Conservation (phyloP, 2,113 vertebrate species). For the Callorhinus ursinus region DNA sequence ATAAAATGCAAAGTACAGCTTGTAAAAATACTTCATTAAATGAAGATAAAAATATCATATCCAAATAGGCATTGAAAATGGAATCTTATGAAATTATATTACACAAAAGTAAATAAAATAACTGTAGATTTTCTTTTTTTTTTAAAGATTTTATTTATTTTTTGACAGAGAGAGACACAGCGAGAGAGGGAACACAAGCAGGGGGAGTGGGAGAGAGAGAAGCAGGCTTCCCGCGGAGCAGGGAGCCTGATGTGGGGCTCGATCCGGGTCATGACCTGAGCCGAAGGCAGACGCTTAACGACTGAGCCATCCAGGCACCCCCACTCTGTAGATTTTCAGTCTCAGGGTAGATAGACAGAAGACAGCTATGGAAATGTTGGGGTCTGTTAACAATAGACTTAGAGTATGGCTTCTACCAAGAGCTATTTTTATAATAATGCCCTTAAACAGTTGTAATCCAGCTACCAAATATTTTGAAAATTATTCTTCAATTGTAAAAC, state of each 20-base stretch:
- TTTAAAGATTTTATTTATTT: no score
- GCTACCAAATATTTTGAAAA: neutral
- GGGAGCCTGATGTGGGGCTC: no score
- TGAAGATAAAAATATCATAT: slow-evolving; percentile 58
- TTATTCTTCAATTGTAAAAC: neutral
- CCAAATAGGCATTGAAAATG: slow-evolving; percentile 59
- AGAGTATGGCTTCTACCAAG: neutral
- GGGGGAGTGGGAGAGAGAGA: no score
- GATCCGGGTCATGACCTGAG: no score
- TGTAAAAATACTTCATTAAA: slow-evolving; percentile 78
- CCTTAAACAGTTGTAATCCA: slow-evolving; percentile 1
- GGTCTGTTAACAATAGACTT: neutral
- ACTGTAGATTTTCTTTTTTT: neutral
- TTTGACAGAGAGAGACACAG: no score
- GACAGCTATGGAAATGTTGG: neutral
- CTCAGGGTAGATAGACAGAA: neutral
- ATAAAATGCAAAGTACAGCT: slow-evolving; percentile 77
- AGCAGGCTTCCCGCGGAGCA: no score
- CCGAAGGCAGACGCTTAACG: no score
- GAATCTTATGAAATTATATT: slow-evolving; percentile 56
- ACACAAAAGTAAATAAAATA: slow-evolving; percentile 49
- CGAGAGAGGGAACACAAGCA: no score
- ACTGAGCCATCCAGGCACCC: no score
- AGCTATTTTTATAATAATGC: neutral
- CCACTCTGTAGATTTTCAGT: neutral